Percentiles rank a stretch among this genome's conserved stretches.
Evolutionary conservation across 2,888 invertebrate species (phyloP).

Genomic region (Capitulum mitella): DNA sequence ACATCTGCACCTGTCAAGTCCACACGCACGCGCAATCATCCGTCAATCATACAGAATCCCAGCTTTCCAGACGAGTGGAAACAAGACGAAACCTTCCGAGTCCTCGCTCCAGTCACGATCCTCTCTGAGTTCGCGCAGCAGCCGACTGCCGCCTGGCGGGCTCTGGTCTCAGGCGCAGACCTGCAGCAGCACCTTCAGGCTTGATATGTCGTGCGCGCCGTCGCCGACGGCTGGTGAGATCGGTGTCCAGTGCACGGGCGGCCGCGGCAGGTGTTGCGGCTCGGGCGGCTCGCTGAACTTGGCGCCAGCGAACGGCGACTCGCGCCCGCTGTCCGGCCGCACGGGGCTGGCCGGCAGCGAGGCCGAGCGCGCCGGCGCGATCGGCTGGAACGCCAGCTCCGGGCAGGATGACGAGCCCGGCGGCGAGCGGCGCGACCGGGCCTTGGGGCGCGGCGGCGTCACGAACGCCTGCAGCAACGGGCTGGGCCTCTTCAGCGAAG

Average conservation of each 20-base stretch:
- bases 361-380: slow-evolving; percentile 7
- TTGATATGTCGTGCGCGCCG: not conserved
- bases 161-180: slow-evolving; percentile 5
- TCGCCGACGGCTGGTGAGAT: not conserved
- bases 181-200: slow-evolving; percentile 5
- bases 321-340: not conserved
- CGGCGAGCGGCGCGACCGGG: not conserved
- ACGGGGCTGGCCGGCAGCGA: not conserved
- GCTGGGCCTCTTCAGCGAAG: not conserved
- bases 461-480: slow-evolving; percentile 8
- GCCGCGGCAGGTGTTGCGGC: slow-evolving; percentile 67
- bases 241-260: slow-evolving; percentile 68
- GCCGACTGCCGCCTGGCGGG: not conserved
- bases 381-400: slow-evolving; percentile 3
- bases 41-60: not conserved
- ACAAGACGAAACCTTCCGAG: not conserved
- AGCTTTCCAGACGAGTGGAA: not conserved
- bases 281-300: slow-evolving; percentile 76
- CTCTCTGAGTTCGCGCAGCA: not conserved
- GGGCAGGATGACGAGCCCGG: not conserved
- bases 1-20: not conserved
- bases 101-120: not conserved
- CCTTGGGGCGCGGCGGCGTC: slow-evolving; percentile 11
- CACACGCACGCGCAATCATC: not conserved
- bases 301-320: slow-evolving; percentile 55